Conservation (phyloP, 1,140 invertebrate genomes). For the Heliconius congener region DNA sequence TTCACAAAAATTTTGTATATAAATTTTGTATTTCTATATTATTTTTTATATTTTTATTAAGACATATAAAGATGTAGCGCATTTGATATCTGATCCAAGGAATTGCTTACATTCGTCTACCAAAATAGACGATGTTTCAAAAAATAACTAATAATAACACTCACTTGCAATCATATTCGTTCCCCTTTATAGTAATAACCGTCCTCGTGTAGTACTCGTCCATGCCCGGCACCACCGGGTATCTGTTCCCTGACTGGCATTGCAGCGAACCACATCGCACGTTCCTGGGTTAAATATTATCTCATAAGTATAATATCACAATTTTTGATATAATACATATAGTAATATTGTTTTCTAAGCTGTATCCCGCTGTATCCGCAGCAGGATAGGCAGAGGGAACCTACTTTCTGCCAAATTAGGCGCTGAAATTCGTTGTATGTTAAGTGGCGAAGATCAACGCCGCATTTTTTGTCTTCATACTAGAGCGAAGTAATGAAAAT, state of each 20-base stretch:
- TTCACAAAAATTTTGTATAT: too few species aligned
- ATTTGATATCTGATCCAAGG: background rate
- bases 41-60: too few species aligned
- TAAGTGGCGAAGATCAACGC: too few species aligned
- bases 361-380: too few species aligned
- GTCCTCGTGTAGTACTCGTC: conserved; percentile 92
- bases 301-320: background rate
- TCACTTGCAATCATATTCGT: conserved; percentile 96
- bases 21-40: too few species aligned
- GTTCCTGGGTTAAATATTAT: conserved; percentile 83
- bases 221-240: conserved; percentile 88
- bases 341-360: too few species aligned
- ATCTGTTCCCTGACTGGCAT: conserved; percentile 91
- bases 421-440: too few species aligned
- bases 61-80: background rate
- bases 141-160: conserved; percentile 56
- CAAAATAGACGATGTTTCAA: background rate
- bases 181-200: conserved; percentile 91
- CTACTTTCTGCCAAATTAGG: too few species aligned
- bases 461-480: too few species aligned
- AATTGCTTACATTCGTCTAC: background rate
- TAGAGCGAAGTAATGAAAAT: too few species aligned
- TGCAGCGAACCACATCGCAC: conserved; percentile 94
- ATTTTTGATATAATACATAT: too few species aligned
- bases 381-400: too few species aligned